These are phyloP conservation scores for Okapia johnstoni DNA, from an alignment of 2,113 vertebrate species.

Conservation along the genomic window DNA sequence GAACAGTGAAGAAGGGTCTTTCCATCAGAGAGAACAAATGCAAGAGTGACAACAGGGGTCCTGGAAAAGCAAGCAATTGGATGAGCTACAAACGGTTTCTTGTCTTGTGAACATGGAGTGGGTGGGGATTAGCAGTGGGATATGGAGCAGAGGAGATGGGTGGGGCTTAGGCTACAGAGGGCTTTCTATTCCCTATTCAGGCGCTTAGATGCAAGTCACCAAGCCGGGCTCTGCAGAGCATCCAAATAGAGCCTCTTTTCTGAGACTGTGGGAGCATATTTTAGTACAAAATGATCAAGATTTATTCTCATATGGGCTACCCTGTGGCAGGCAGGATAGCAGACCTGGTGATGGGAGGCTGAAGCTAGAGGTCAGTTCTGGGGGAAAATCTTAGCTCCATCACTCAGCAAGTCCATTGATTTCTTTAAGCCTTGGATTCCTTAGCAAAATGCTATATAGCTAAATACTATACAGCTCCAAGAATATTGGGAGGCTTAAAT, in stretches of 20 bases:
- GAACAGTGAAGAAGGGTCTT: neutral
- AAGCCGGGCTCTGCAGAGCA: neutral
- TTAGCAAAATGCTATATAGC: neutral
- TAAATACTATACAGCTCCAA: neutral
- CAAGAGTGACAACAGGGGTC: neutral
- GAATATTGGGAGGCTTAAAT: neutral
- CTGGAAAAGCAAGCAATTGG: neutral
- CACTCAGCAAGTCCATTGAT: neutral
- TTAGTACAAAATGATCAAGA: neutral
- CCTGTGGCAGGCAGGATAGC: neutral
- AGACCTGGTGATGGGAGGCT: neutral
- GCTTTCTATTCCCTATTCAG: rapidly evolving
- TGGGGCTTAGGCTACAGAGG: neutral
- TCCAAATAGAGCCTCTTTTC: neutral
- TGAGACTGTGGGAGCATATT: neutral
- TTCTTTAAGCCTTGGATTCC: neutral
- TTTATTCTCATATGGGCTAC: neutral
- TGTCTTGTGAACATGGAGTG: neutral
- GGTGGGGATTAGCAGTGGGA: neutral
- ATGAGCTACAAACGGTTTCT: neutral
- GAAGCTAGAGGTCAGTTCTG: neutral
- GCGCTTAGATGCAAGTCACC: neutral
- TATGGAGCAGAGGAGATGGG: neutral
- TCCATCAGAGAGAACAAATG: neutral
- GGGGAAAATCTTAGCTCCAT: neutral